These are phyloP conservation scores for Mohoua ochrocephala DNA, from an alignment of 2,113 vertebrate genomes.

Conservation along the genomic window DNA sequence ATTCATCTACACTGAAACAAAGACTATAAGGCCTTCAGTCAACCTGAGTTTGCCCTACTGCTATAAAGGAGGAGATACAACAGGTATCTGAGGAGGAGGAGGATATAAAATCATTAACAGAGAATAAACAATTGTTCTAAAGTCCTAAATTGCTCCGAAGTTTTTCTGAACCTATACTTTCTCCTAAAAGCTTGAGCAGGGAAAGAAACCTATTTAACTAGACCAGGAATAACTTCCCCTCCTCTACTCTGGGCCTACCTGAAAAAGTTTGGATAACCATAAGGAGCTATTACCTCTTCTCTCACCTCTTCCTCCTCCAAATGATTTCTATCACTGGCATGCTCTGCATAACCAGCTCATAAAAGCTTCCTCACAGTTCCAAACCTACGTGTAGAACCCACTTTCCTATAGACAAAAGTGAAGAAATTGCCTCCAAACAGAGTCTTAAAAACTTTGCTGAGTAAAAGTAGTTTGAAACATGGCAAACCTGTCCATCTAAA, in stretches of 20 bases:
- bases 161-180: not conserved
- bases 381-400: not conserved
- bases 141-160: not conserved
- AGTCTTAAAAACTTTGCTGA: not conserved
- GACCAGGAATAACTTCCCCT: not conserved
- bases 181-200: not conserved
- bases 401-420: not conserved
- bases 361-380: not conserved
- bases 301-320: not conserved
- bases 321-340: not conserved
- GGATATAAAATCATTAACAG: not conserved
- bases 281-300: not conserved
- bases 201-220: not conserved
- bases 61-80: not conserved
- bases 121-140: not conserved
- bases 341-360: not conserved
- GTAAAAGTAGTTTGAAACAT: not conserved
- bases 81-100: not conserved
- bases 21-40: not conserved
- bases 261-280: not conserved
- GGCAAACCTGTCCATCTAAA: not conserved
- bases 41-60: not conserved
- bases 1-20: not conserved
- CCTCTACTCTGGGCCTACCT: not conserved
- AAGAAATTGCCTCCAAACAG: not conserved